phyloP scores from a whole-genome alignment of 2,797 vertebrate genomes.

The Brachyrhaphis roseni region DNA sequence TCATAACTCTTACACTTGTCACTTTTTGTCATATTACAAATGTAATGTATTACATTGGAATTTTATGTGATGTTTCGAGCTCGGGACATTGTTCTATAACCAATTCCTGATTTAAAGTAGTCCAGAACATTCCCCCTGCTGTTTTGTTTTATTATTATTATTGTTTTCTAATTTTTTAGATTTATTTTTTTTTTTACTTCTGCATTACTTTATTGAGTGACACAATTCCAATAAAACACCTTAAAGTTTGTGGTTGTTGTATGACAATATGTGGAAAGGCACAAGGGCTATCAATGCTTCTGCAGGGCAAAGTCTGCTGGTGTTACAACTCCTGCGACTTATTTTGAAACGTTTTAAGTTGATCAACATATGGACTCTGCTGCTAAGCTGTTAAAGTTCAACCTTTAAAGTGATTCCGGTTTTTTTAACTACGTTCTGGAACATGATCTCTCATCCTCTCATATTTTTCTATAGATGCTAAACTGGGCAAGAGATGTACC shows the following conservation, averaged over 20 bases:
- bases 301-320: background rate
- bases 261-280: background rate
- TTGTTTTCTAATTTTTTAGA: background rate
- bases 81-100: background rate
- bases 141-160: background rate
- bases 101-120: background rate
- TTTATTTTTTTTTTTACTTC: background rate
- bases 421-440: background rate
- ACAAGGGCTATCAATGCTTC: background rate
- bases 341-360: background rate
- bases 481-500: slow-evolving; percentile 71
- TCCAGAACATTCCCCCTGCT: background rate
- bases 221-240: background rate
- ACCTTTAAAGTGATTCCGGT: background rate
- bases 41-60: background rate
- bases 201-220: background rate
- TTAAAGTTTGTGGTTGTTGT: background rate
- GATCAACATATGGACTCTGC: background rate
- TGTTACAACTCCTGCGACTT: background rate
- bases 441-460: background rate
- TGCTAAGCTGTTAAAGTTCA: background rate
- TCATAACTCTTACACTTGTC: background rate
- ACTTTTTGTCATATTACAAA: background rate
- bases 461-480: slow-evolving; percentile 69
- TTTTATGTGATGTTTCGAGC: background rate